phyloP scores from a whole-genome alignment of 2,888 invertebrate species.

The Orgyia antiqua region DNA sequence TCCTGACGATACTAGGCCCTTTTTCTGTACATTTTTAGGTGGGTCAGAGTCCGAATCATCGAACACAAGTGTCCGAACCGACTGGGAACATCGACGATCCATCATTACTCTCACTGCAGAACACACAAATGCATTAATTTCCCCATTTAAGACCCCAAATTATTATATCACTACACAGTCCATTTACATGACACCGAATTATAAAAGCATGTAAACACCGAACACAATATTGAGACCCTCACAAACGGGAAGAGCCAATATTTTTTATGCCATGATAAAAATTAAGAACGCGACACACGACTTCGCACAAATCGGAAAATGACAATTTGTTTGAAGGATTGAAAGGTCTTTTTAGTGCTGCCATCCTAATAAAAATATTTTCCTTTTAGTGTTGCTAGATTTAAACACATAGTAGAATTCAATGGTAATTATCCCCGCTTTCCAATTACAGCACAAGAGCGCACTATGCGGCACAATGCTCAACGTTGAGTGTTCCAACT shows the following conservation, averaged over 20 bases:
- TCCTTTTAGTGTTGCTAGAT: constrained; percentile 4
- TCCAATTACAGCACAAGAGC: too few relatives aligned
- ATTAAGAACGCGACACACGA: constrained; percentile 48
- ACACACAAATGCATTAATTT: constrained; percentile 58
- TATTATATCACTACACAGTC: constrained; percentile 26
- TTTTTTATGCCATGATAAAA: constrained; percentile 52
- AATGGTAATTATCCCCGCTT: not conserved
- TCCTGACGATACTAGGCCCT: constrained; percentile 52
- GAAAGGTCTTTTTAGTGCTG: constrained; percentile 21
- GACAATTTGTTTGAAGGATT: constrained; percentile 48
- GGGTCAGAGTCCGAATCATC: constrained; percentile 83
- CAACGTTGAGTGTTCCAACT: too few relatives aligned
- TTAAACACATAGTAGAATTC: not conserved
- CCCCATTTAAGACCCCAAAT: constrained; percentile 59
- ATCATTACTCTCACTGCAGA: constrained; percentile 64
- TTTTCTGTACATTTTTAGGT: constrained; percentile 61
- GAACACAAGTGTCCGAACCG: constrained; percentile 86
- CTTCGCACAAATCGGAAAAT: constrained; percentile 52
- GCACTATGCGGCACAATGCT: too few relatives aligned
- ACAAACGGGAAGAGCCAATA: constrained; percentile 26
- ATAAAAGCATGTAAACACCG: constrained; percentile 19
- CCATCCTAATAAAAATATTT: constrained; percentile 5
- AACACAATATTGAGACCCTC: constrained; percentile 25
- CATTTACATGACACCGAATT: constrained; percentile 37
- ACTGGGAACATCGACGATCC: constrained; percentile 81